Conservation (phyloP, 1,140 invertebrate species). For the Frieseomelitta varia region DNA sequence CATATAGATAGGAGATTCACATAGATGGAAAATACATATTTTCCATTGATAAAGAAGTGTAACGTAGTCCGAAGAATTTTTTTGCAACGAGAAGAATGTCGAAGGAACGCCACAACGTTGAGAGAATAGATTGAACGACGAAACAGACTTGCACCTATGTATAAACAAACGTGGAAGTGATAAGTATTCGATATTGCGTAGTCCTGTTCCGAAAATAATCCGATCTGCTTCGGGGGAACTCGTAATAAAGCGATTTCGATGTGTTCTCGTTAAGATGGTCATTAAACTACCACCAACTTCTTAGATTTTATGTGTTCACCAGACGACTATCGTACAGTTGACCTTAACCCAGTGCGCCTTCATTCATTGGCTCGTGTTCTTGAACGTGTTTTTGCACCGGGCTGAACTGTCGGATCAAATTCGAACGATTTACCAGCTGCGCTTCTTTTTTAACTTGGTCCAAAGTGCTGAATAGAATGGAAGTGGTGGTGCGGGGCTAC, state of each 20-base stretch:
- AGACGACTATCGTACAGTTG: conserved; percentile 30
- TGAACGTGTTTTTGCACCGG: conserved; percentile 29
- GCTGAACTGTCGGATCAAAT: not conserved
- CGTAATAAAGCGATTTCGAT: conserved; percentile 1
- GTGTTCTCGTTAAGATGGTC: conserved; percentile 15
- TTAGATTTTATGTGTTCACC: conserved; percentile 24
- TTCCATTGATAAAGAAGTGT: not conserved
- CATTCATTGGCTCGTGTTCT: conserved; percentile 49
- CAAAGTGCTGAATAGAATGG: not conserved
- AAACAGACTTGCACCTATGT: not conserved
- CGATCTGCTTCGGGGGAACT: conserved; percentile 1
- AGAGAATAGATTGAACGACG: not conserved
- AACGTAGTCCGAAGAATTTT: not conserved
- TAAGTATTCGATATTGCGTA: conserved; percentile 26
- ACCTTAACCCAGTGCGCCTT: conserved; percentile 64
- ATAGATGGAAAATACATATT: not conserved
- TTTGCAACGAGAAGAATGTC: too few relatives aligned
- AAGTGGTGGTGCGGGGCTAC: not conserved
- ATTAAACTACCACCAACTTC: not conserved
- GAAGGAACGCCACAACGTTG: too few relatives aligned
- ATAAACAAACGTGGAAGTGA: conserved; percentile 30
- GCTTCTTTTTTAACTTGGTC: not conserved
- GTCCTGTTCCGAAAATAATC: conserved; percentile 39
- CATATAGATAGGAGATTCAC: not conserved
- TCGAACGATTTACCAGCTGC: not conserved